Evolutionary conservation across 2,888 invertebrate species (phyloP).

Genomic region (Callinectes sapidus): DNA sequence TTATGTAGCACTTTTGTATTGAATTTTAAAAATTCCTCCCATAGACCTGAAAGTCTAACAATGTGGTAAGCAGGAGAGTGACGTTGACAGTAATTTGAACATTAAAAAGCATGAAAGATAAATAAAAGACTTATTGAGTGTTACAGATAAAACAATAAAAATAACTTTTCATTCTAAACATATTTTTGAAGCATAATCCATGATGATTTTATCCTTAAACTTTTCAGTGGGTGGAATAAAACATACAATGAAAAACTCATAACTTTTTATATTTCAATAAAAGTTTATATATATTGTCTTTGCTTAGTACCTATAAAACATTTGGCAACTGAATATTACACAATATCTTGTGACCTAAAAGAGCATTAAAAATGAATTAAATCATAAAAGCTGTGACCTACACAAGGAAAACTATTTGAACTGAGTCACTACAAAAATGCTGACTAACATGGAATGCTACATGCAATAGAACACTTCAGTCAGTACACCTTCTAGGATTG

Average conservation of each 20-base stretch:
- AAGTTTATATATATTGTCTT: constrained; percentile 22
- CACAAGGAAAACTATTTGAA: not conserved
- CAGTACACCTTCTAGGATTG: not conserved
- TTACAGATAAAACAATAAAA: not conserved
- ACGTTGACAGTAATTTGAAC: not conserved
- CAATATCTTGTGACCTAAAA: not conserved
- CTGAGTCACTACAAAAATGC: not conserved
- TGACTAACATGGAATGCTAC: constrained; percentile 43
- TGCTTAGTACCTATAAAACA: constrained; percentile 39
- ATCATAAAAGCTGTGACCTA: not conserved
- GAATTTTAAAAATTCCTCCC: not conserved
- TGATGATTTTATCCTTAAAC: not conserved
- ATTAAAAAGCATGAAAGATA: not conserved
- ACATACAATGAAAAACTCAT: constrained; percentile 14
- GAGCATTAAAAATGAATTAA: not conserved
- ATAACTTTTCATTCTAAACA: not conserved
- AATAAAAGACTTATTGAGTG: not conserved
- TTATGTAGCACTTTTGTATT: not conserved
- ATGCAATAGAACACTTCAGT: constrained; percentile 31
- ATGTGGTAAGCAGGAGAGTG: not conserved
- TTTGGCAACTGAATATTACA: constrained; percentile 55
- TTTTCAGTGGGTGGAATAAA: constrained; percentile 29
- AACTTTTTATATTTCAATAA: not conserved
- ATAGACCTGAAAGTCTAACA: not conserved
- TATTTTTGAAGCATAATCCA: not conserved